Conservation (phyloP, 1,140 invertebrate genomes). For the Alviniconcha marisindica region DNA sequence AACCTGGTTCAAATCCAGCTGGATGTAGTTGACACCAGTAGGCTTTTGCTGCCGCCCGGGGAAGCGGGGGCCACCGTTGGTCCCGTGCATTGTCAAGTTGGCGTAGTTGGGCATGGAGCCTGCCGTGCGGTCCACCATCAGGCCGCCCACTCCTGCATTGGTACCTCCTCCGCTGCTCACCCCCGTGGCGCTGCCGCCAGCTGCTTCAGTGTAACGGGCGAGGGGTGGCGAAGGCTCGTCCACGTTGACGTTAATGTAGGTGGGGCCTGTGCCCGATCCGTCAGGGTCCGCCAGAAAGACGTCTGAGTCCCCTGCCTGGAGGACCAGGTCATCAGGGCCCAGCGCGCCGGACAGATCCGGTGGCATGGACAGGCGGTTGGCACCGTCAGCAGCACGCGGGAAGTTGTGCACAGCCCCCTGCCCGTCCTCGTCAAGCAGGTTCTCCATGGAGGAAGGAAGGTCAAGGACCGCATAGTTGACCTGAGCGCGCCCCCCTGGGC, state of each 20-base stretch:
- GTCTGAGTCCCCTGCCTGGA: conserved; percentile 45
- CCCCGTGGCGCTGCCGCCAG: background rate
- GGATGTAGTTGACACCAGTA: conserved; percentile 84
- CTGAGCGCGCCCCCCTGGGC: conserved; percentile 36
- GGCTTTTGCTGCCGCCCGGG: conserved; percentile 23
- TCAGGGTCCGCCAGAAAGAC: conserved; percentile 51
- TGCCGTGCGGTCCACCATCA: conserved; percentile 20
- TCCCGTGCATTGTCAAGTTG: conserved; percentile 49
- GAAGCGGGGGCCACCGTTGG: background rate
- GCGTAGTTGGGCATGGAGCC: conserved; percentile 57
- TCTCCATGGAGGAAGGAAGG: conserved; percentile 62
- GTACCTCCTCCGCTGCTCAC: background rate
- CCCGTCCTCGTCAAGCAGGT: conserved; percentile 43
- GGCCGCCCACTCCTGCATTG: background rate
- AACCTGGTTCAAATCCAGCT: conserved; percentile 83
- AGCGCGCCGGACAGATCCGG: conserved; percentile 29
- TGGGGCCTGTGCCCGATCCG: conserved; percentile 45
- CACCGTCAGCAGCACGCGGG: background rate
- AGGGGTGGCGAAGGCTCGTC: conserved; percentile 38
- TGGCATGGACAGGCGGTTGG: conserved; percentile 42
- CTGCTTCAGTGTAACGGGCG: background rate
- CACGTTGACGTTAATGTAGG: conserved; percentile 60
- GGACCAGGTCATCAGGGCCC: background rate
- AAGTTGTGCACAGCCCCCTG: conserved; percentile 43
- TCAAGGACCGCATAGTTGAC: conserved; percentile 68